A percentile compares a stretch with the other conserved stretches of the same genome.
phyloP scores from a whole-genome alignment of 2,113 vertebrate genomes.

The Eonycteris spelaea region DNA sequence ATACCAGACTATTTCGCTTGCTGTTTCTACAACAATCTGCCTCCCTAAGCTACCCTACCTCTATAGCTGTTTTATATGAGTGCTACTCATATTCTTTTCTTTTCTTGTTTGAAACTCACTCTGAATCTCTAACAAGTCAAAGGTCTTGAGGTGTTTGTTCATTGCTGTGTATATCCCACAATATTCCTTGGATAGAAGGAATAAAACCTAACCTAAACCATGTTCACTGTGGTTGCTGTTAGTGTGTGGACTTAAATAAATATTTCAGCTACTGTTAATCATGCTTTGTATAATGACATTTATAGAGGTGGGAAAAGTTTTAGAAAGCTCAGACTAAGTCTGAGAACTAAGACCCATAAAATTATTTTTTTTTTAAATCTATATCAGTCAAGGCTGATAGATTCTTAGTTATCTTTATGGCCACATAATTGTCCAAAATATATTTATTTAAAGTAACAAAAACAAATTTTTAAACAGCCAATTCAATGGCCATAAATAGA shows the following conservation, averaged over 20 bases:
- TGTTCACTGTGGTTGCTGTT: background rate
- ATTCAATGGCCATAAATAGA: background rate
- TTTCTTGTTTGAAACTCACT: background rate
- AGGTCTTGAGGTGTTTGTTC: background rate
- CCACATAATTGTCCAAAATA: background rate
- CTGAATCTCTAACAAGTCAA: background rate
- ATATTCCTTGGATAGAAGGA: background rate
- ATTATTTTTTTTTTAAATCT: background rate
- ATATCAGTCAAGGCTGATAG: background rate
- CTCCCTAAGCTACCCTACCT: background rate
- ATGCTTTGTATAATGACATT: background rate
- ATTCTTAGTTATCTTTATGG: slow-evolving; percentile 12
- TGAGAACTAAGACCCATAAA: background rate
- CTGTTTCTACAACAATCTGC: background rate
- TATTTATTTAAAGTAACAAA: background rate
- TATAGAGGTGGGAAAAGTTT: background rate
- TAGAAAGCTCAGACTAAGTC: background rate
- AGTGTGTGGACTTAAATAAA: background rate
- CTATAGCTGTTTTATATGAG: background rate
- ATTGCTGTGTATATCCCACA: background rate
- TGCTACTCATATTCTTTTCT: background rate
- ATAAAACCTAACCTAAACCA: background rate
- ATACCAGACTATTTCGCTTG: background rate
- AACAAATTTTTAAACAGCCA: background rate
- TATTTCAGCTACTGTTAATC: background rate